Base-by-base conservation (phyloP, 2,113 vertebrate species). In the Hypomesus transpacificus region DNA sequence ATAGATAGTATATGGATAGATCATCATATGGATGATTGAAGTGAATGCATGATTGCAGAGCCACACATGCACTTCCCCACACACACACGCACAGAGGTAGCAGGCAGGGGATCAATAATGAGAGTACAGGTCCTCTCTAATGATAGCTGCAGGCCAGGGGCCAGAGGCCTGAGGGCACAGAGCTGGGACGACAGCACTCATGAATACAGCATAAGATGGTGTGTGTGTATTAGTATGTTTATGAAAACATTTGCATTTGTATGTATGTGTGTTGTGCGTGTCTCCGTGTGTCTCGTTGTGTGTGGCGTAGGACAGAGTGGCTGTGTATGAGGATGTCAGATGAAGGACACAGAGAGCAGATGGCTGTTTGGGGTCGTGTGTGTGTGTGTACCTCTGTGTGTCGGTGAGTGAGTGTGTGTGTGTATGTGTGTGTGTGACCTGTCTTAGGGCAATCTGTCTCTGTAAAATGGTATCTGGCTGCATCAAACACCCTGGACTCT, bases 111-210 rank as follows among this genome's bases (percentile, higher is more conserved):
- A 92, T 93, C 91, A 91, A 91, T 93, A 92, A 89, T 90, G 89
- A 90, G 87, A 89, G 82, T 85, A 87, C 87, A 89, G 88, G 80
- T 86, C 78, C 87, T 85, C 80, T 88, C 85, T 92, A 92, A 92
- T 92, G 90, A 92, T 92, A 89, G 89, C 91, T 92, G 87, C 90
- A 91, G 92, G 92, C 89, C 90, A 89, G 80, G 63, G 89, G 87
- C 88, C 83, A 84, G 80, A 72, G 74, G 90, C 89, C 89, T 87
- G 68, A 54, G 88, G 90, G 85, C 86, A 90, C 70, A 11, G 81
- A 82, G 81, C 83, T 85, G 85, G 80, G 85, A 85, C 78, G 81
- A 80, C 85, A 77, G 76, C 80, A 79, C 78, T 89, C 84, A 89
- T 91, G 87, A 92, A 92, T 91, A 89, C 60, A 56, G 21, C 14